phyloP scores from a whole-genome alignment of 2,797 vertebrate genomes.

The Ataeniobius toweri region DNA sequence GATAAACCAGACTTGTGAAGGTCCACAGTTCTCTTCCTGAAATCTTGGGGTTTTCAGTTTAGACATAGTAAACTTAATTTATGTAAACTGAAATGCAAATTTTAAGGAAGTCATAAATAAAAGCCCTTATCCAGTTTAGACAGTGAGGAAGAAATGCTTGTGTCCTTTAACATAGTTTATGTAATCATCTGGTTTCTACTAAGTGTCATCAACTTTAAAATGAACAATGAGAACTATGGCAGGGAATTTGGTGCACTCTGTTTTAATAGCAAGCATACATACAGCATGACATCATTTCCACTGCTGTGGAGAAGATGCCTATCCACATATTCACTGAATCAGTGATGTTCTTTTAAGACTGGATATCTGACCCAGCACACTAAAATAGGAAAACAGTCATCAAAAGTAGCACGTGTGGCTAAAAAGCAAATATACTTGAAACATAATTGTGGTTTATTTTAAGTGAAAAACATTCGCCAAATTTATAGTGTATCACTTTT shows the following conservation, averaged over 20 bases:
- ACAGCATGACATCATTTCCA: slow-evolving; percentile 56
- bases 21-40: too few relatives aligned
- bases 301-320: slow-evolving; percentile 47
- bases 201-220: slow-evolving; percentile 21
- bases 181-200: not conserved
- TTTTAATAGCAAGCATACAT: slow-evolving; percentile 56
- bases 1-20: too few relatives aligned
- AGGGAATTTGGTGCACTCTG: slow-evolving; percentile 39
- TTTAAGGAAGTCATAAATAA: too few relatives aligned
- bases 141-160: not conserved
- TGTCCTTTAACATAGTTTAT: not conserved
- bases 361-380: slow-evolving; percentile 29
- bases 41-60: not conserved
- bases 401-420: slow-evolving; percentile 23
- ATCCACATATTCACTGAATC: slow-evolving; percentile 30
- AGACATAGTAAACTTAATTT: not conserved
- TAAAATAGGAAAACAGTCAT: slow-evolving; percentile 30
- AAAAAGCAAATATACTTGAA: slow-evolving; percentile 25
- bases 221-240: slow-evolving; percentile 35
- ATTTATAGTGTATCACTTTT: slow-evolving; percentile 27
- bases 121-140: not conserved
- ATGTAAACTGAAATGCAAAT: not conserved
- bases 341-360: slow-evolving; percentile 29
- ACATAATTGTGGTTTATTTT: slow-evolving; percentile 26
- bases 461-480: slow-evolving; percentile 15